Base-by-base conservation (phyloP, 2,797 vertebrate genomes). In the Sibirionetta formosa region DNA sequence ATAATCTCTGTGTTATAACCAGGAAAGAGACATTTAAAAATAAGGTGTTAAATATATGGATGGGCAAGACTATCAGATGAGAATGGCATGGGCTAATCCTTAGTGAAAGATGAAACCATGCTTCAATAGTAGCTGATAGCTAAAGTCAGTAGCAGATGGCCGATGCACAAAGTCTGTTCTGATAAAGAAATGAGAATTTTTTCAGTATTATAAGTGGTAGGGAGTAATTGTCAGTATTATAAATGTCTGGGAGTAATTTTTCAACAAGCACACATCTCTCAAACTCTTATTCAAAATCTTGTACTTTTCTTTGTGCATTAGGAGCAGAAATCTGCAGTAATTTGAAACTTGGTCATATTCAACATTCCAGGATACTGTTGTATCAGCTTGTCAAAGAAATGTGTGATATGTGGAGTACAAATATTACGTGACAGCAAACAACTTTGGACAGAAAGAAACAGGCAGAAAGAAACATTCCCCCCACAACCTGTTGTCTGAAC, bases 61-160 rank as follows among this genome's bases (percentile, higher is more conserved):
- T 97, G 88, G 42, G 24, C 90, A 95, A 89, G 91, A 78, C 92
- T 96, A 29, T 89, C 9, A 20, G 95, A 96, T 95, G 93, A 94
- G 95, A 97, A 91, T 86, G 89, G 93, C 91, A 95, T 11, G 56
- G 78, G 53, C 83, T 97, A 96, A 97, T 97, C 95, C 79, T 92
- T 76, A 93, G 76, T 96, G 96, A 96, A 97, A 97, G 94, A 94
- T 92, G 96, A 96, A 95, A 95, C 96, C 48, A 0, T 83, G 64
- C 85, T 76, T 86, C 83, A 91, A 0, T 72, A 90, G 63, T 83
- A 60, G 46, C 86, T 95, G 85, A 72, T 94, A 88, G 79, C 85
- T 96, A 26, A 91, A 96, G 82, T 53, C 84, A 38, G 79, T 58
- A 82, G 82, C 94, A 96, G 94, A 95, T 86, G 85, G 23, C 65